Evolutionary conservation across 1,140 invertebrate genomes (phyloP), one percentile per base, ranked within the genome.

Genomic region (Rhysida immarginata): DNA sequence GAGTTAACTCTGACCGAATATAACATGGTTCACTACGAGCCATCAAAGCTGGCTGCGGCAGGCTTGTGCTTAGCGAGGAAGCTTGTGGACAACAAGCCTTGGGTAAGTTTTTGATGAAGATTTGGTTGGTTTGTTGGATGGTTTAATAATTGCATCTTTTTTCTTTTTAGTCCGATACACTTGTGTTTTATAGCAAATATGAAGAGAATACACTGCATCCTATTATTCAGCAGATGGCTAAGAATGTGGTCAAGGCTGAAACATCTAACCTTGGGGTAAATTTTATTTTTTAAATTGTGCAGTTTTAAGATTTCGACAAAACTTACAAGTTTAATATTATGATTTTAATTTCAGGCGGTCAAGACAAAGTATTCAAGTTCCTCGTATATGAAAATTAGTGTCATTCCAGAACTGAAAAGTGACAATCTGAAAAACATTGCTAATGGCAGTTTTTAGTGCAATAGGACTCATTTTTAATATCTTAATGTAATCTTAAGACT

Each of bases 1-100:
- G 94, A 98, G 69, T 69, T 96, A 26, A 77, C 82, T 56, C 70
- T 94, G 42, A 69, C 91, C 14, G 82, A 94, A 44, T 93, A 94
- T 66, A 75, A 81, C 27, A 77, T 93, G 72, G 79, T 80, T 25
- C 83, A 89, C 65, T 79, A 84, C 64, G 72, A 75, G 53, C 91
- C 94, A 2, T 96, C 92, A 14, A 60, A 80, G n/a, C 69, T 84
- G 43, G 85, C 86, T 49, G 85, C 85, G 54, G 81, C 80, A 44
- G 78, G 83, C 27, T 70, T 86, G 45, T 87, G 80, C 69, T 70
- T 89, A 26, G 76, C 85, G 26, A 74, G 83, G 50, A 71, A 75
- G 50, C 53, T 72, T 3, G 55, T 72, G 16, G 67, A 69, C 58
- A 59, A 57, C 13, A 23, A 60, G 49, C 51, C 62, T 59, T 73